Evolutionary conservation across 2,888 invertebrate genomes (phyloP).

Genomic region (Acanthosepion lycidas): DNA sequence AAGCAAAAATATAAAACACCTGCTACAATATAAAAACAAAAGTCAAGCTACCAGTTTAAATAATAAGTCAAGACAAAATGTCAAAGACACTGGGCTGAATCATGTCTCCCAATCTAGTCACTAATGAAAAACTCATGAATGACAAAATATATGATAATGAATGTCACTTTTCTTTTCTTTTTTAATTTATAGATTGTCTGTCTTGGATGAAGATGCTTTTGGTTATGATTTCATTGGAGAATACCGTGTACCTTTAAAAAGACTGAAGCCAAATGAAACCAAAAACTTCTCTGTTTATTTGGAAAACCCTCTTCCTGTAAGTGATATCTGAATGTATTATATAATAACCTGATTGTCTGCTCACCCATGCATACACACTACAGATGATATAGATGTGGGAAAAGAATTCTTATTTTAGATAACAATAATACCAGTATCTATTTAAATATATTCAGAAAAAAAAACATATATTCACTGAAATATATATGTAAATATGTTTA

Average conservation of each 20-base stretch:
- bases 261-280: constrained; percentile 79
- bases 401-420: too few relatives aligned
- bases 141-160: constrained; percentile 22
- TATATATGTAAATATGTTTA: not conserved
- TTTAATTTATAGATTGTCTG: constrained; percentile 67
- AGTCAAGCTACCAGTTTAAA: not conserved
- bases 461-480: not conserved
- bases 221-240: constrained; percentile 87
- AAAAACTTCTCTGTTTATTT: constrained; percentile 79
- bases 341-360: not conserved
- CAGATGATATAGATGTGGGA: too few relatives aligned
- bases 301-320: constrained; percentile 78
- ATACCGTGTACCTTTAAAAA: constrained; percentile 79
- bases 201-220: constrained; percentile 89
- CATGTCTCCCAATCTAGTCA: not conserved
- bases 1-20: too few relatives aligned
- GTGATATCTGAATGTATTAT: constrained; percentile 50
- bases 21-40: not conserved
- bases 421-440: too few relatives aligned
- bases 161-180: not conserved
- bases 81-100: not conserved
- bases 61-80: not conserved
- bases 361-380: not conserved
- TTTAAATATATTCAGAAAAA: too few relatives aligned
- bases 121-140: not conserved